Evolutionary conservation across 2,113 vertebrate genomes (phyloP), one percentile per base, ranked within the genome.

Genomic region (Bambusicola thoracicus): DNA sequence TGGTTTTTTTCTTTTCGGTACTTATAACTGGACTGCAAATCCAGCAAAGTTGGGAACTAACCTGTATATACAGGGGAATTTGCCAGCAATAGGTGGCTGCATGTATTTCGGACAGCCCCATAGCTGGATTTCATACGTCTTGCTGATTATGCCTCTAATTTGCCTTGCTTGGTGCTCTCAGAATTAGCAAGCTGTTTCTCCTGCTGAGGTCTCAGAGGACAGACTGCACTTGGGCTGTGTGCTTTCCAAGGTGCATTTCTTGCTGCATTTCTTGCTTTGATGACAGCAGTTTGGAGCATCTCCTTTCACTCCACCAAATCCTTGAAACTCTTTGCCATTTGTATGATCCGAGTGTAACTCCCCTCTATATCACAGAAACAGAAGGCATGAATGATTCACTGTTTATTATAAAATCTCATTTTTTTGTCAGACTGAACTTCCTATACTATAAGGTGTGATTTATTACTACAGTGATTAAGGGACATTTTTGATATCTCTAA

Each of bases 381-480:
- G 55, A 58, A 56, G 53, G 53, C 53, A 32, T 56, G 53, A 56
- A 58, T 58, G 55, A 58, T 58, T 58, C 30, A n/a, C 18, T 58
- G 32, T 58, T 58, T 58, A n/a, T 58, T 20, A n/a, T 58, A n/a
- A n/a, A 19, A 58, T n/a, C 55, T 58, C 30, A 20, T 58, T 58
- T 58, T 56, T 58, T 58, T 32, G 38, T 83, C 41, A 83, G 46
- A 32, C 43, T 3, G 6, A 76, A 19, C 61, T 82, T 86, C 29
- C 53, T 6, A 0, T 69, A 10, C 55, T 75, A 7, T 7, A 44
- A 81, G 41, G 27, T 32, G 8, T 89, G 81, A 92, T 85, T 95
- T 93, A 92, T 95, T 78, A 43, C 69, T 65, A 40, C 65, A 21
- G 73, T 68, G 90, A 93, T 93, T 90, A 94, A 89, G 40, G n/a